Evolutionary conservation across 2,113 vertebrate genomes (phyloP).

Genomic region (Ceyx melanurus): DNA sequence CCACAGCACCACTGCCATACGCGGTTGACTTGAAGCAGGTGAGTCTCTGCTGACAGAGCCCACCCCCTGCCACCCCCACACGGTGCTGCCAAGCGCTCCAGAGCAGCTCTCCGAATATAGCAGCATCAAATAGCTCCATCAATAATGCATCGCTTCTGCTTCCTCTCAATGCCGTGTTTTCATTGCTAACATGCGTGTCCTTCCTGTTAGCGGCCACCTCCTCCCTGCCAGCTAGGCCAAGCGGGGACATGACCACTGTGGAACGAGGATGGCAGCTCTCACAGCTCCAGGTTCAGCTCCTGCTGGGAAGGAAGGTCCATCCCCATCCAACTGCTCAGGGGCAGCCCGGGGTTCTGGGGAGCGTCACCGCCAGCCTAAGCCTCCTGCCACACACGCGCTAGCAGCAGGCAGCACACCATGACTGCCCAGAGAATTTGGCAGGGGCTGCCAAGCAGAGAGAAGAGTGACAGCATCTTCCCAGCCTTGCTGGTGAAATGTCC

Average conservation of each 20-base stretch:
- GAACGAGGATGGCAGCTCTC: background rate
- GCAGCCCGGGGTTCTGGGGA: background rate
- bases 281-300: background rate
- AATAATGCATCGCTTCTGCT: constrained; percentile 64
- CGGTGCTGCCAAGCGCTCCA: background rate
- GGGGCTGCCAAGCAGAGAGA: background rate
- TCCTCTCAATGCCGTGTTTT: constrained; percentile 57
- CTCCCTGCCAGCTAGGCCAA: constrained; percentile 29
- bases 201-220: constrained; percentile 29
- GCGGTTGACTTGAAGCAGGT: background rate
- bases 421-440: constrained; percentile 26
- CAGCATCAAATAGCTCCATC: constrained; percentile 66
- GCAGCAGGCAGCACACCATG: background rate
- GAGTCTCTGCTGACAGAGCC: background rate
- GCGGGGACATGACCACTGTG: background rate
- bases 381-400: background rate
- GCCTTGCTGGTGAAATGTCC: background rate
- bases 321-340: accelerated
- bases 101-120: constrained; percentile 52
- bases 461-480: accelerated
- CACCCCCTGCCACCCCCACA: background rate
- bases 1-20: background rate
- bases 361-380: accelerated
- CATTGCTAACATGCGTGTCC: constrained; percentile 51
- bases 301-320: accelerated